These are phyloP conservation scores for Anarsia innoxiella DNA, from an alignment of 2,888 invertebrate genomes.

Conservation along the genomic window DNA sequence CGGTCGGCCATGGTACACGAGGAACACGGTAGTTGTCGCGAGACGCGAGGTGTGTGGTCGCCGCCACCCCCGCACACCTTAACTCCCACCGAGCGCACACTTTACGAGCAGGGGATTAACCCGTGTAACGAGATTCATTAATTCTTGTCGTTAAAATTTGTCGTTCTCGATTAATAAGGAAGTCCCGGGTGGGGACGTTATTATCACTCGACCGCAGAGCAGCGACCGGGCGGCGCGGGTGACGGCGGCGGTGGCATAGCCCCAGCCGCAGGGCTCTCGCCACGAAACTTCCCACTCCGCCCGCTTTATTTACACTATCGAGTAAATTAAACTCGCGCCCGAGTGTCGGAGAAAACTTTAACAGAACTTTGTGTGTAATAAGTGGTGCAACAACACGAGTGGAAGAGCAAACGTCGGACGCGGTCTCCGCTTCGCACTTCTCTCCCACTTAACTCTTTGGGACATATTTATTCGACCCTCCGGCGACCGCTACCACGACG, in stretches of 20 bases:
- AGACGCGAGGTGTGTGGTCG: slow-evolving; percentile 34
- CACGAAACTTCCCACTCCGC: slow-evolving; percentile 68
- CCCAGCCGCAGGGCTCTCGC: slow-evolving; percentile 35
- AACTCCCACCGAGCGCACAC: slow-evolving; percentile 64
- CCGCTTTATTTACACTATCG: slow-evolving; percentile 76
- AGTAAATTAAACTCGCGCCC: slow-evolving; percentile 75
- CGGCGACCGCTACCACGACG: slow-evolving; percentile 61
- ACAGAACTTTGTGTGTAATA: slow-evolving; percentile 76
- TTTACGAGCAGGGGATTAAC: slow-evolving; percentile 76
- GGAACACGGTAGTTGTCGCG: slow-evolving; percentile 23
- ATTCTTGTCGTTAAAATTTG: slow-evolving; percentile 78
- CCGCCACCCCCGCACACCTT: slow-evolving; percentile 54
- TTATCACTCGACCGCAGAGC: slow-evolving; percentile 67
- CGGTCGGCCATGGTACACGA: slow-evolving; percentile 12
- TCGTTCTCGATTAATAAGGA: slow-evolving; percentile 77
- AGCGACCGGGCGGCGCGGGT: slow-evolving; percentile 16
- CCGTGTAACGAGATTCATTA: slow-evolving; percentile 77
- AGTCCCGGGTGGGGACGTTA: slow-evolving; percentile 67
- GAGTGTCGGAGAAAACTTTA: slow-evolving; percentile 73
- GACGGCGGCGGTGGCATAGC: slow-evolving; percentile 31
- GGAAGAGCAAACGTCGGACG: slow-evolving; percentile 75
- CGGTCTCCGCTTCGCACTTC: slow-evolving; percentile 70
- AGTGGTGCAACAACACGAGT: slow-evolving; percentile 76
- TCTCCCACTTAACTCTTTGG: slow-evolving; percentile 74
- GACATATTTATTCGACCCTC: slow-evolving; percentile 76